Conservation (phyloP, 1,140 invertebrate genomes). For the Dufourea novaeangliae region DNA sequence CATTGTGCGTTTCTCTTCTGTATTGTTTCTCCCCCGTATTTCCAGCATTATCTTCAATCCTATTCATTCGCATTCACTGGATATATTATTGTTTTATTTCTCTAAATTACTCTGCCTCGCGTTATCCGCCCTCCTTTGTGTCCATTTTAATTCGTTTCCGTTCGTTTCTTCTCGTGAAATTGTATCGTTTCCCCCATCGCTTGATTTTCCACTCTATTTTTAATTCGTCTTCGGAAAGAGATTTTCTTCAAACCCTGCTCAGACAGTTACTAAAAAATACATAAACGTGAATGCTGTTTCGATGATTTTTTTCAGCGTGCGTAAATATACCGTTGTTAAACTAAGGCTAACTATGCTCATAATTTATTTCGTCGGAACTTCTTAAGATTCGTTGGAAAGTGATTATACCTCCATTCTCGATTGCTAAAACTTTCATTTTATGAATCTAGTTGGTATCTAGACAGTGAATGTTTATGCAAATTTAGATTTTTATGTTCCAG, state of each 20-base stretch:
- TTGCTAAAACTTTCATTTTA: no score
- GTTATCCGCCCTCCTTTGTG: conserved; percentile 9
- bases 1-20: background rate
- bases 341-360: no score
- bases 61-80: background rate
- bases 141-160: background rate
- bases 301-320: background rate
- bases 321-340: no score
- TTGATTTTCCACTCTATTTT: background rate
- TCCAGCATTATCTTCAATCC: background rate
- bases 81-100: conserved; percentile 17
- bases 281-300: no score
- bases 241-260: no score
- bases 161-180: conserved; percentile 10
- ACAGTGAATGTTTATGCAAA: no score
- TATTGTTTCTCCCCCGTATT: conserved; percentile 1
- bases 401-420: no score
- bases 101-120: conserved; percentile 8
- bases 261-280: no score
- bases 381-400: no score
- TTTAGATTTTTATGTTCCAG: no score
- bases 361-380: no score
- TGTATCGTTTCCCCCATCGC: background rate
- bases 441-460: no score
- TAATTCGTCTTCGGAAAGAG: conserved; percentile 2